These are phyloP conservation scores for Anticlea derivata DNA, from an alignment of 2,888 invertebrate genomes.

Conservation along the genomic window DNA sequence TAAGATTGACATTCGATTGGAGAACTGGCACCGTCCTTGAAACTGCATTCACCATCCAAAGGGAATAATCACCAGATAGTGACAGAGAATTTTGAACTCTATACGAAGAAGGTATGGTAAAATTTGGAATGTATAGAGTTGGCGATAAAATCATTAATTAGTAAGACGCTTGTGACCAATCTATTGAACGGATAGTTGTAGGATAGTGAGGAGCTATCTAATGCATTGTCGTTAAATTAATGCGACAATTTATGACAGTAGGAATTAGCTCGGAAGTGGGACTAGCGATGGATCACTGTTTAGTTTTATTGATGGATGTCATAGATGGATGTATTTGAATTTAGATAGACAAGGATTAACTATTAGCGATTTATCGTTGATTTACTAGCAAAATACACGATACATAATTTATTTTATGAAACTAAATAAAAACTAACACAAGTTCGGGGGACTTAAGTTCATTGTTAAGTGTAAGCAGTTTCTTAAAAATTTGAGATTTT, in stretches of 20 bases:
- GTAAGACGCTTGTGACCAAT: conserved; percentile 39
- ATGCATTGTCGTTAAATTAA: conserved; percentile 82
- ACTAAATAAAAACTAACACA: too few species aligned
- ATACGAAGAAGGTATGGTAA: background rate
- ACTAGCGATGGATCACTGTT: conserved; percentile 56
- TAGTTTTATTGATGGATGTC: conserved; percentile 39
- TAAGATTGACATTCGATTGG: conserved; percentile 56
- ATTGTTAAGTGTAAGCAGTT: too few species aligned
- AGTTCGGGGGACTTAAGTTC: too few species aligned
- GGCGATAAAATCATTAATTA: conserved; percentile 37
- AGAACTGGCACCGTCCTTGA: conserved; percentile 26
- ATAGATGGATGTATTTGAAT: conserved; percentile 60
- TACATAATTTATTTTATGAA: too few species aligned
- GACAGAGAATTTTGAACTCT: conserved; percentile 1
- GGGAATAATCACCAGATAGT: conserved; percentile 8
- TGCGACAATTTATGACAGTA: conserved; percentile 79
- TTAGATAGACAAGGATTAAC: conserved; percentile 37
- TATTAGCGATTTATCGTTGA: conserved; percentile 16
- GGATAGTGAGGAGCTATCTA: conserved; percentile 67
- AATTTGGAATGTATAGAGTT: background rate
- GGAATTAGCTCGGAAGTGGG: conserved; percentile 67
- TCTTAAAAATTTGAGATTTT: too few species aligned
- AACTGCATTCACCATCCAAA: conserved; percentile 16
- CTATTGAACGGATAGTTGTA: conserved; percentile 46
- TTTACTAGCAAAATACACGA: conserved; percentile 6